Conservation (phyloP, 1,140 invertebrate species). For the Myzus persicae region DNA sequence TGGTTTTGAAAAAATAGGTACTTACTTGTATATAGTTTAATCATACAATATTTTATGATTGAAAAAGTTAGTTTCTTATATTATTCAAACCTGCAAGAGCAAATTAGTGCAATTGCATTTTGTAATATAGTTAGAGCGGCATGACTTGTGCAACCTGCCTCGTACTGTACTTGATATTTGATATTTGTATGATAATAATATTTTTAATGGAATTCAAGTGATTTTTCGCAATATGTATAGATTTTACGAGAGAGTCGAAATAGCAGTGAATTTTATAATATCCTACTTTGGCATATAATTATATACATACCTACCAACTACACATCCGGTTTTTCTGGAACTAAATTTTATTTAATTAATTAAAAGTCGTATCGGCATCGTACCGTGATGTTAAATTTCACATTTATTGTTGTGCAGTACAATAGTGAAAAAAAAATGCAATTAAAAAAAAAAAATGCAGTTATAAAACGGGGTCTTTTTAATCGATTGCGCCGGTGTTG, state of each 20-base stretch:
- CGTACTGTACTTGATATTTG: too few species aligned
- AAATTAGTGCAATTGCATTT: background rate
- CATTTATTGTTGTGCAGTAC: background rate
- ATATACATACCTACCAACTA: background rate
- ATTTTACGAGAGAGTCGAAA: background rate
- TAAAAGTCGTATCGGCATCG: background rate
- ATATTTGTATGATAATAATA: too few species aligned
- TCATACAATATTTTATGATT: background rate
- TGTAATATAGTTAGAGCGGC: background rate
- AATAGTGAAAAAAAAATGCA: background rate
- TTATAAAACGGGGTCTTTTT: background rate
- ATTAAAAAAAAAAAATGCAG: background rate
- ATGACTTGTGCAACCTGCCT: background rate
- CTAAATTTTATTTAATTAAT: background rate
- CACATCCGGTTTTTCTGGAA: background rate
- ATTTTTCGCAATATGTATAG: background rate
- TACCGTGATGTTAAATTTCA: background rate
- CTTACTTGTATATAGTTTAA: background rate
- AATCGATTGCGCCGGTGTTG: background rate
- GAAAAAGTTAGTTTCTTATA: background rate
- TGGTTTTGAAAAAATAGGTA: too few species aligned
- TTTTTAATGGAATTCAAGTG: background rate
- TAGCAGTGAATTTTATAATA: background rate
- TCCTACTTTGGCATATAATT: background rate
- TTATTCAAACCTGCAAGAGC: too few species aligned